Base-by-base conservation (phyloP, 2,888 invertebrate species). In the Rhimphoctona megacephalus region DNA sequence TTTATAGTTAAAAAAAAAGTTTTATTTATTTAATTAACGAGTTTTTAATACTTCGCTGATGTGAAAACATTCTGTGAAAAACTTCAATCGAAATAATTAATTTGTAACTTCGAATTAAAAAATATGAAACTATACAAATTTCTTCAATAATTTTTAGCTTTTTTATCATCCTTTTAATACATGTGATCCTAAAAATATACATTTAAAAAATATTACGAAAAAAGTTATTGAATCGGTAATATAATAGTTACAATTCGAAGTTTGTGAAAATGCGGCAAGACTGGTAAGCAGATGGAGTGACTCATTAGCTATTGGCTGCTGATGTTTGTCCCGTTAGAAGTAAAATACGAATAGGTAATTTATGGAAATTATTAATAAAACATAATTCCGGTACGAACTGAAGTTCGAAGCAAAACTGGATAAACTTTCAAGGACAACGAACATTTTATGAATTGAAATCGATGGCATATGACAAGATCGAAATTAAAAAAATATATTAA, bases 271-370 rank as follows among this genome's bases (percentile, higher is more conserved):
- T 70, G n/a, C 1, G 14, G 39, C 49, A n/a, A 17, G 22, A n/a
- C 36, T 73, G 22, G 19, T 17, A 17, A 19, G 64, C 54, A n/a
- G n/a, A n/a, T 1, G 39, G 11, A 66, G 72, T 30, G 64, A 69
- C 19, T 49, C 17, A 33, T 57, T 19, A 66, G 49, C 64, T 52
- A 33, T 70, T 30, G 25, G 46, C 57, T 39, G 61, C 46, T 70
- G 57, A 77, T 19, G 49, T 49, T 77, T 36, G 76, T 76, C 57
- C 49, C 61, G 49, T 72, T 77, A 49, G 25, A 80, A 30, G 49
- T 49, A 22, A 77, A 83, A 49, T 14, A 36, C 25, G 2, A 30
- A 6, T 49, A 19, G 25, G 54, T n/a, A 43, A 67, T 36, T n/a
- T 22, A n/a, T 67, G 39, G 11, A 67, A 67, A 19, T 67, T 4